These are phyloP conservation scores for Manduca sexta DNA, from an alignment of 1,140 invertebrate genomes.

Conservation along the genomic window DNA sequence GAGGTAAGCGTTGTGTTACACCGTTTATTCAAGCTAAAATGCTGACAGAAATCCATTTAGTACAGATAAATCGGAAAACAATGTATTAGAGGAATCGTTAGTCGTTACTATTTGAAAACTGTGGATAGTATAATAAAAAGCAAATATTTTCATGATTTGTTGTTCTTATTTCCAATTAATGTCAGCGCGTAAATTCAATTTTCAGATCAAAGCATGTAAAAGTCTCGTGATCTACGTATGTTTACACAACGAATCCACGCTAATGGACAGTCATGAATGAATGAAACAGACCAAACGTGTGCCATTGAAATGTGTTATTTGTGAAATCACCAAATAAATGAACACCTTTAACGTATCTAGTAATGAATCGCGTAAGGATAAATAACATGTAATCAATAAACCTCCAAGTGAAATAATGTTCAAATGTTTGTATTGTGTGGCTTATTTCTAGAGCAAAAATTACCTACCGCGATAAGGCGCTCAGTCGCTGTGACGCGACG, in stretches of 20 bases:
- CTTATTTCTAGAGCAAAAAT: slow-evolving; percentile 18
- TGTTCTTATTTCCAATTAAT: slow-evolving; percentile 12
- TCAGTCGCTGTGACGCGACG: slow-evolving; percentile 14
- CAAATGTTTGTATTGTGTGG: slow-evolving; percentile 17
- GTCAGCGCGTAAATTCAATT: slow-evolving; percentile 11
- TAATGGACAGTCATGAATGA: slow-evolving; percentile 15
- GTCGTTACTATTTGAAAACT: neutral
- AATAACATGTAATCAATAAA: slow-evolving; percentile 4
- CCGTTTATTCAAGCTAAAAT: too few species aligned
- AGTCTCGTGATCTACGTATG: slow-evolving; percentile 13
- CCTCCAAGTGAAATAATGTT: slow-evolving; percentile 5
- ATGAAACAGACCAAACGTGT: slow-evolving; percentile 10
- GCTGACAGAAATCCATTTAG: too few species aligned
- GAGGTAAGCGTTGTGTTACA: too few species aligned
- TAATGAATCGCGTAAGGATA: slow-evolving; percentile 1
- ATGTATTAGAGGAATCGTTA: too few species aligned
- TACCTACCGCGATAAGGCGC: slow-evolving; percentile 11
- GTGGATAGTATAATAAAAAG: slow-evolving; percentile 2
- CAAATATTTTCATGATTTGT: slow-evolving; percentile 4
- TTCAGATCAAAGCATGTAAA: slow-evolving; percentile 15
- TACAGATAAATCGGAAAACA: too few species aligned
- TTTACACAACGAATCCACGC: slow-evolving; percentile 12
- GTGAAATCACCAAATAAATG: neutral
- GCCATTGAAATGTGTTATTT: neutral
- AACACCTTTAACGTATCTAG: neutral